Conservation (phyloP, 2,113 vertebrate genomes). For the Phrynosoma platyrhinos region DNA sequence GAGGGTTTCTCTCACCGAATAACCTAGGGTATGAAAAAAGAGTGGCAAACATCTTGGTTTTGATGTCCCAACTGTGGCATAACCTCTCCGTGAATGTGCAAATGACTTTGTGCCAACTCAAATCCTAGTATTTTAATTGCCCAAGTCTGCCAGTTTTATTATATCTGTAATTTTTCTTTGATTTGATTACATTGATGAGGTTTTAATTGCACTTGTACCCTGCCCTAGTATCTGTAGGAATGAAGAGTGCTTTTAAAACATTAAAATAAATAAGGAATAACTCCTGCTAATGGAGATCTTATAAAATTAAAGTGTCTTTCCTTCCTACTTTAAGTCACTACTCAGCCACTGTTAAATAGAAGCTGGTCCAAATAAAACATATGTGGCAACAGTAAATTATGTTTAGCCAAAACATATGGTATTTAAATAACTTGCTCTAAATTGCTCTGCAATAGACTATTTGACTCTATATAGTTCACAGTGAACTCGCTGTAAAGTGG, state of each 20-base stretch:
- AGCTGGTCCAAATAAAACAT: constrained; percentile 22
- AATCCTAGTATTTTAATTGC: neutral
- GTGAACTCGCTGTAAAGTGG: neutral
- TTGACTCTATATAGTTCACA: neutral
- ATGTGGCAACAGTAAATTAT: constrained; percentile 7
- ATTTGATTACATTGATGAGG: neutral
- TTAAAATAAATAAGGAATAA: neutral
- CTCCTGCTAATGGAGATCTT: neutral
- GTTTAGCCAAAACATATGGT: neutral
- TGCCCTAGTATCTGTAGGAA: neutral
- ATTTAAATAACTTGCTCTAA: neutral
- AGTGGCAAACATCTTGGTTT: neutral
- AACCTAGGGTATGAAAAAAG: neutral
- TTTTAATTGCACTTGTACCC: neutral
- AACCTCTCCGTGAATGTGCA: neutral
- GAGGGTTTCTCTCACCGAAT: neutral
- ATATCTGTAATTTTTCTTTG: neutral
- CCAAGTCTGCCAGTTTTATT: neutral
- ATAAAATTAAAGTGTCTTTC: constrained; percentile 27
- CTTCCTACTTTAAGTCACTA: constrained; percentile 6
- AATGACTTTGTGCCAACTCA: neutral
- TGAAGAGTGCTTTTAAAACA: neutral
- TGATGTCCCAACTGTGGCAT: neutral
- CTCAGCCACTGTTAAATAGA: fast-evolving
- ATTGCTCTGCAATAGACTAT: neutral